Base-by-base conservation (phyloP, 2,113 vertebrate species). In the Calidris pygmaea region DNA sequence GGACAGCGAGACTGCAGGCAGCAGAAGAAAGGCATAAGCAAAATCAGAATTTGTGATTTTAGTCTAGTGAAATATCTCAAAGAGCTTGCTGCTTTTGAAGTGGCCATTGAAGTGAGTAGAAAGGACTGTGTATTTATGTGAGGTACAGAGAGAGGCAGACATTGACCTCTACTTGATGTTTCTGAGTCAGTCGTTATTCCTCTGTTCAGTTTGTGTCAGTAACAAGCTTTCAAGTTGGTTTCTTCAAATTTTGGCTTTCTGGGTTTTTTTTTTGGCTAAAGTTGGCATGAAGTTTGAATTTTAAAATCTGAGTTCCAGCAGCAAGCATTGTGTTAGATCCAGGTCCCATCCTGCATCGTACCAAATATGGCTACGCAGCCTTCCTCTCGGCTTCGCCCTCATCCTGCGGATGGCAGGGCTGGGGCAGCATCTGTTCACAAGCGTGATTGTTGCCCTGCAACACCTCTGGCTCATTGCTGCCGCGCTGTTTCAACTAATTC, bases 91-190 rank as follows among this genome's bases (percentile, higher is more conserved):
- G 32, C 2, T 24, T 93, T 72, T 93, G 90, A 92, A 95, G 85
- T 8, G 26, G 55, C 76, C 59, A 47, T 35, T 17, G 37, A 62
- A 59, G n/a, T 22, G 19, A 48, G 19, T 78, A 94, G 67, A 73
- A 90, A 86, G 68, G 23, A 47, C 47, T 50, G 23, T 17, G 12
- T 87, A 34, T 92, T 75, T 87, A 74, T 68, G 48, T 73, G 94
- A 95, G 78, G 76, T 91, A 86, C 78, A 62, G 65, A 86, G 60
- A 55, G 50, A 82, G 43, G 67, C 50, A 78, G 77, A 22, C 62
- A 7, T 45, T 95, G 97, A 85, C 96, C 92, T 96, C 96, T 93
- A 3, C 60, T 93, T 87, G 63, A 76, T 76, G 35, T 92, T 96
- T 96, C 81, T 66, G 65, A 62, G 41, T 72, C 78, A 96, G 85